Base-by-base conservation (phyloP, 2,888 invertebrate species). In the Drosophila seclusa region DNA sequence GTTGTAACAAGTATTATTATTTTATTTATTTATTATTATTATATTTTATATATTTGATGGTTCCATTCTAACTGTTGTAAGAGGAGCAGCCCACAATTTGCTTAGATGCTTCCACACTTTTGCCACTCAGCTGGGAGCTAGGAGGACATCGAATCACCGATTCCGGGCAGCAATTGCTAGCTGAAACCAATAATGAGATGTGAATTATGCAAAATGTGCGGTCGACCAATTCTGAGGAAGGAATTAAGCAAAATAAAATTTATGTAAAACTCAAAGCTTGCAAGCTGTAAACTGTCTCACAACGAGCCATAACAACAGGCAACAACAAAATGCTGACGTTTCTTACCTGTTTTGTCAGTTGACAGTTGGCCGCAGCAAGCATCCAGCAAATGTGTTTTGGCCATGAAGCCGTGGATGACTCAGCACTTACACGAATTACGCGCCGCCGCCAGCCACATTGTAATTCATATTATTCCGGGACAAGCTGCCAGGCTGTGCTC, bases 381-480 rank as follows among this genome's bases (percentile, higher is more conserved):
- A 24, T 16, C 8, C 45, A 45, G 24, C 24, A 45, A 45, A 40
- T 59, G 32, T 48, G 36, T 24, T 31, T 27, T 38, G 48, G 32
- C 53, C 55, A 60, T 49, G 49, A 38, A 40, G 40, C 40, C 34
- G 48, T 18, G 50, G 60, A 40, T 38, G 68, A 50, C 18, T 69
- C 74, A 71, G 84, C 74, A 76, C 72, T 87, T 79, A 77, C 66
- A 82, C 67, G 89, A 87, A 89, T 89, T 81, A 89, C 76, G 72
- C 87, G 70, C 87, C 64, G 73, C 85, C 68, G 67, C 69, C 71
- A 66, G 73, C 68, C 82, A 66, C 68, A 82, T 85, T 85, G 89
- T 89, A 84, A 87, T 85, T 85, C 85, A 85, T 89, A 87, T 87
- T 87, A 87, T 87, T 67, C 78, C 27, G 32, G 34, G 27, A 29